Base-by-base conservation (phyloP, 2,113 vertebrate genomes). In the Ramphastos sulfuratus region DNA sequence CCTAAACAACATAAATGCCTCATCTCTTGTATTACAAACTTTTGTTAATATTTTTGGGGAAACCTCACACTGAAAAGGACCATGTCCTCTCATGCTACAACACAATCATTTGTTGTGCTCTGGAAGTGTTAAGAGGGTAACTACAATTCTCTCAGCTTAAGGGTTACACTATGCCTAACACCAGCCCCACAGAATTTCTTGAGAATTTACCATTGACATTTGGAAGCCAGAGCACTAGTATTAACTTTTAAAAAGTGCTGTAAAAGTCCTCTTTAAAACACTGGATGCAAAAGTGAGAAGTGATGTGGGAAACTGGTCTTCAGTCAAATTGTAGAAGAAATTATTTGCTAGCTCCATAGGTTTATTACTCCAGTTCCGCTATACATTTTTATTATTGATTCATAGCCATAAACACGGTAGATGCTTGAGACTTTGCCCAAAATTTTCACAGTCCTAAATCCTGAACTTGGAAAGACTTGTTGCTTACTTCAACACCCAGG, bases 311-410 rank as follows among this genome's bases (percentile, higher is more conserved):
- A 90, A 91, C 15, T 80, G 76, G 33, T 54, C 44, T 61, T 72
- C 23, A 89, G 61, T 48, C 79, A 88, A 93, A 88, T 90, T 74
- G 64, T 44, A 60, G 81, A 85, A 85, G 42, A 88, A 90, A 88
- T 87, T 85, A 74, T 65, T 89, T 69, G 42, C 89, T 84, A 78
- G 52, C 24, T 28, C 64, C n/a, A 23, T 54, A 80, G 42, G 23
- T 87, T 87, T 60, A 83, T 92, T 92, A 77, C 76, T 94, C 60
- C 58, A 77, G n/a, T 80, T 76, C 75, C 70, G 48, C 54, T 72
- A 60, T 91, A 71, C 65, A 35, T 71, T 91, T 90, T 71, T 83
- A 48, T 85, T 79, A 77, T 65, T 94, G 79, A 90, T 83, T 91
- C 90, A 63, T 54, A 91, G 75, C 79, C 67, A 85, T 78, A 90